These are phyloP conservation scores for Cataglyphis cursor DNA, from an alignment of 2,888 invertebrate genomes.

Conservation along the genomic window DNA sequence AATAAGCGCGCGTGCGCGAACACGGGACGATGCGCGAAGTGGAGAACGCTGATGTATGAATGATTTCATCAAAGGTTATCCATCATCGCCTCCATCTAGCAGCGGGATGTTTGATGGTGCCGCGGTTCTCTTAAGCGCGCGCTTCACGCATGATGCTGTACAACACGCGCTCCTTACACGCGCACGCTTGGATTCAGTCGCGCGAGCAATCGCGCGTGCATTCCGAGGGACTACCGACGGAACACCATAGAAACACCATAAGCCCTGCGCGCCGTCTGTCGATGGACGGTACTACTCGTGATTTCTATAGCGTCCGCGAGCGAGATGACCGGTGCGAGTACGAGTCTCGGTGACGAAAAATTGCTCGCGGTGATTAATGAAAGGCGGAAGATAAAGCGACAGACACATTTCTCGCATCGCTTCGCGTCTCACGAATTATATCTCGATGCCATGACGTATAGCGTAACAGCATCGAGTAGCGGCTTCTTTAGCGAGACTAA, in stretches of 20 bases:
- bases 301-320: constrained; percentile 31
- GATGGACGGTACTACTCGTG: constrained; percentile 37
- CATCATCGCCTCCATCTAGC: constrained; percentile 83
- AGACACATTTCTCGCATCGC: background rate
- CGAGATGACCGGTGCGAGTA: constrained; percentile 32
- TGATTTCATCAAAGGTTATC: constrained; percentile 85
- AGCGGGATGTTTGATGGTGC: constrained; percentile 83
- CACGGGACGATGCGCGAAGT: constrained; percentile 24
- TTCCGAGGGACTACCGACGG: constrained; percentile 29
- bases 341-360: constrained; percentile 26
- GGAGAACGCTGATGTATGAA: constrained; percentile 81
- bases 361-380: constrained; percentile 46
- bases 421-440: constrained; percentile 23
- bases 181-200: constrained; percentile 38
- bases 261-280: constrained; percentile 20
- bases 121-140: constrained; percentile 74
- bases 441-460: constrained; percentile 31
- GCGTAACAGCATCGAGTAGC: constrained; percentile 47
- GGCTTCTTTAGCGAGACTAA: constrained; percentile 37
- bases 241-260: background rate
- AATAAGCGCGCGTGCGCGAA: constrained; percentile 66
- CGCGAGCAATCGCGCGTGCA: constrained; percentile 28
- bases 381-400: constrained; percentile 47
- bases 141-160: constrained; percentile 51
- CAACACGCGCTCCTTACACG: constrained; percentile 55